phyloP scores from a whole-genome alignment of 2,888 invertebrate genomes.

The Caenorhabditis uteleia region DNA sequence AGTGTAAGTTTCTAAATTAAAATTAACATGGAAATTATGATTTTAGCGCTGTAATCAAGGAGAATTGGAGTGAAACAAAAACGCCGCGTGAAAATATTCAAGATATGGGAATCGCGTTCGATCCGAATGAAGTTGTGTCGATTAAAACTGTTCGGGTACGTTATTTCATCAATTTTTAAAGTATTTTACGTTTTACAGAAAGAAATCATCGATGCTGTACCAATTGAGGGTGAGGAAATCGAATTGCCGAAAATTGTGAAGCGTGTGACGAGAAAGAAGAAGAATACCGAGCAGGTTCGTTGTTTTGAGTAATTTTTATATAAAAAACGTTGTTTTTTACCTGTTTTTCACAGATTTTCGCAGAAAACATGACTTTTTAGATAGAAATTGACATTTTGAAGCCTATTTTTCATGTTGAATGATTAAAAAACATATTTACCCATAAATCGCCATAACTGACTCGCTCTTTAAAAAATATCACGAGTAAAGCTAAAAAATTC shows the following conservation, averaged over 20 bases:
- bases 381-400: no score
- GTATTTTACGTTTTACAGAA: conserved; percentile 27
- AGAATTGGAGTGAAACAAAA: conserved; percentile 48
- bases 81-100: conserved; percentile 46
- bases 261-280: conserved; percentile 22
- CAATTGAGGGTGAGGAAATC: conserved; percentile 36
- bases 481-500: no score
- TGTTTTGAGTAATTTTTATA: neutral
- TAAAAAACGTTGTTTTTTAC: no score
- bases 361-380: no score
- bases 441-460: no score
- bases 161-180: no score
- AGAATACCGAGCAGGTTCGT: conserved; percentile 22
- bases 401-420: no score
- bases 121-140: conserved; percentile 53
- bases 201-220: conserved; percentile 40
- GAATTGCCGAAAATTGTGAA: conserved; percentile 29
- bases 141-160: conserved; percentile 38
- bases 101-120: conserved; percentile 51
- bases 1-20: conserved; percentile 16
- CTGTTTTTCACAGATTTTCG: no score
- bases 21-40: neutral
- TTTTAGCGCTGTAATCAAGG: conserved; percentile 46
- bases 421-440: no score
- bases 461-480: no score